Percentiles rank a stretch among this genome's conserved stretches.
phyloP scores from a whole-genome alignment of 2,797 vertebrate genomes.

The Fratercula arctica region DNA sequence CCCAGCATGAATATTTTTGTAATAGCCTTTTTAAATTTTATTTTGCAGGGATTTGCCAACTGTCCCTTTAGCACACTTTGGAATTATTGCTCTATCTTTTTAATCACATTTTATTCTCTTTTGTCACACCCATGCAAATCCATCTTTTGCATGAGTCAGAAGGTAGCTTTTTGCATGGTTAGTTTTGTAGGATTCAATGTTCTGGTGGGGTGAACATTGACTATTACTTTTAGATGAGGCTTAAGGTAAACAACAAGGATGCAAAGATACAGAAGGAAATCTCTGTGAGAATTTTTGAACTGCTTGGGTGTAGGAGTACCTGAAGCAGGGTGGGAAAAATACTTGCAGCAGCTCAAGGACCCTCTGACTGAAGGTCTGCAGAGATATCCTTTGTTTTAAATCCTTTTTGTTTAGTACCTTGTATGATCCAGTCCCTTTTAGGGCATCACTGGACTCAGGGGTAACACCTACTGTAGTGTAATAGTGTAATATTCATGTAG shows the following conservation, averaged over 20 bases:
- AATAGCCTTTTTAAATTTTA: neutral
- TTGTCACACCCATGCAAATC: neutral
- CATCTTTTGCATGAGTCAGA: neutral
- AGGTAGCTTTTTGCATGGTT: neutral
- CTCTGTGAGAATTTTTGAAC: neutral
- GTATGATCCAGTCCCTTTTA: neutral
- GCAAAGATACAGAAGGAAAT: neutral
- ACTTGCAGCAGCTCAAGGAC: neutral
- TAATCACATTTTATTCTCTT: neutral
- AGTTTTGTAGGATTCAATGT: neutral
- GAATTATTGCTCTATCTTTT: neutral
- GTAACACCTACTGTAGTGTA: neutral
- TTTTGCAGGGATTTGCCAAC: neutral
- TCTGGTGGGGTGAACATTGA: neutral
- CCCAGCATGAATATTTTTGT: neutral
- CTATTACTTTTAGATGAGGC: neutral
- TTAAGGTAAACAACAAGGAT: neutral
- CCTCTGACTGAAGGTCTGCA: neutral
- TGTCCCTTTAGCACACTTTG: neutral
- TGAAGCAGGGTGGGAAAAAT: neutral
- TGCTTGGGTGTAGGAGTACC: neutral
- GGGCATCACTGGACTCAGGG: neutral
- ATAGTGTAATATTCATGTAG: neutral
- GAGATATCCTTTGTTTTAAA: neutral
- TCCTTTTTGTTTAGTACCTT: neutral